These are phyloP conservation scores for Atta texana DNA, from an alignment of 1,140 invertebrate species.

Conservation along the genomic window DNA sequence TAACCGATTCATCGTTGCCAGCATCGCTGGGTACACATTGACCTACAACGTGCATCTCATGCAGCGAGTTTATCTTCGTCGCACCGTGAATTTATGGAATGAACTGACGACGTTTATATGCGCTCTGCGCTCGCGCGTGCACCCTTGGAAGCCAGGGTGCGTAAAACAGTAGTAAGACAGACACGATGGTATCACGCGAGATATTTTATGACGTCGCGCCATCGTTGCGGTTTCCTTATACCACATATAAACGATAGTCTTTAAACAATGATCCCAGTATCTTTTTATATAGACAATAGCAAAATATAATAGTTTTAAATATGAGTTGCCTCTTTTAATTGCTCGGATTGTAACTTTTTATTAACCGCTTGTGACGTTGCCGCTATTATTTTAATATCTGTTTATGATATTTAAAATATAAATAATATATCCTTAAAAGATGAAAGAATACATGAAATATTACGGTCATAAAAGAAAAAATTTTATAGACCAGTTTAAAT, in stretches of 20 bases:
- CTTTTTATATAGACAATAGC: not conserved
- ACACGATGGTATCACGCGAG: constrained; percentile 31
- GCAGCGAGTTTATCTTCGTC: constrained; percentile 24
- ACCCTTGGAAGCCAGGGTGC: constrained; percentile 22
- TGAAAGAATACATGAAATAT: not conserved
- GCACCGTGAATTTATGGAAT: constrained; percentile 46
- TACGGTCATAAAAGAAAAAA: not conserved
- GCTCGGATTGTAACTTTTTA: not conserved
- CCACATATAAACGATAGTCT: not conserved
- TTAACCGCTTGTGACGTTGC: not conserved
- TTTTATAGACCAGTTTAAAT: not conserved
- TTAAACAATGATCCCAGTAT: not conserved
- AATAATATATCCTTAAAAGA: not conserved
- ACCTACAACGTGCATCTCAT: not conserved
- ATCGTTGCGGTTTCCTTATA: not conserved
- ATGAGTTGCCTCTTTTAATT: not conserved
- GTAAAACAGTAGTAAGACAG: constrained; percentile 38
- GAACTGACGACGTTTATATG: constrained; percentile 38
- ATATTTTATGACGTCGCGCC: constrained; percentile 20
- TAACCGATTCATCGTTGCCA: not conserved
- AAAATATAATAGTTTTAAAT: not conserved
- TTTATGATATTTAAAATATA: not conserved
- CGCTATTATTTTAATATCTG: not conserved
- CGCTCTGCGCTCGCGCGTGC: constrained; percentile 8
- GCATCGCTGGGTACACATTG: not conserved